These are phyloP conservation scores for Kryptolebias marmoratus DNA, from an alignment of 2,113 vertebrate species.

Conservation along the genomic window DNA sequence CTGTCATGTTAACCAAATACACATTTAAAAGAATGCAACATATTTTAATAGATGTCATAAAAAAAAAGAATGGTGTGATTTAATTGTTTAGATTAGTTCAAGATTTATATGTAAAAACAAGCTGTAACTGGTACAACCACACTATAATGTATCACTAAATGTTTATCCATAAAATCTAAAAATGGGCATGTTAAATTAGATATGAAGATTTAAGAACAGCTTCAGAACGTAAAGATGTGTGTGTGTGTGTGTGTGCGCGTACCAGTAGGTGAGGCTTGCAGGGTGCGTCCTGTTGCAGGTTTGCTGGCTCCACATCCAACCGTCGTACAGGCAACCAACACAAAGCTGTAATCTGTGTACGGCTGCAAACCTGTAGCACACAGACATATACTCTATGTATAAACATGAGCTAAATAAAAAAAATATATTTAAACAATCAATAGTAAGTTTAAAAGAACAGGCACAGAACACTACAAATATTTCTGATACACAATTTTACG, in stretches of 20 bases:
- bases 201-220: no score
- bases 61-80: no score
- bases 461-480: background rate
- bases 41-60: no score
- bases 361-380: conserved; percentile 86
- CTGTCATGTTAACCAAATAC: background rate
- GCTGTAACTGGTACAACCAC: no score
- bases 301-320: conserved; percentile 86
- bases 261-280: conserved; percentile 87
- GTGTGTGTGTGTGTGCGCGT: conserved; percentile 28
- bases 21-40: background rate
- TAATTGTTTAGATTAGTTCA: no score
- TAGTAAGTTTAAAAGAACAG: background rate
- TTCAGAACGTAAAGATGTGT: background rate
- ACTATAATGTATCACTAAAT: no score
- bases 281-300: conserved; percentile 85
- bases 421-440: background rate
- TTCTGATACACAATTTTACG: background rate
- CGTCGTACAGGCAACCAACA: conserved; percentile 87
- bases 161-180: no score
- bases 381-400: conserved; percentile 8
- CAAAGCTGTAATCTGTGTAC: conserved; percentile 87
- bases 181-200: background rate
- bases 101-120: no score
- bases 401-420: background rate